Base-by-base conservation (phyloP, 2,797 vertebrate species). In the Cryptoblepharus egeriae region DNA sequence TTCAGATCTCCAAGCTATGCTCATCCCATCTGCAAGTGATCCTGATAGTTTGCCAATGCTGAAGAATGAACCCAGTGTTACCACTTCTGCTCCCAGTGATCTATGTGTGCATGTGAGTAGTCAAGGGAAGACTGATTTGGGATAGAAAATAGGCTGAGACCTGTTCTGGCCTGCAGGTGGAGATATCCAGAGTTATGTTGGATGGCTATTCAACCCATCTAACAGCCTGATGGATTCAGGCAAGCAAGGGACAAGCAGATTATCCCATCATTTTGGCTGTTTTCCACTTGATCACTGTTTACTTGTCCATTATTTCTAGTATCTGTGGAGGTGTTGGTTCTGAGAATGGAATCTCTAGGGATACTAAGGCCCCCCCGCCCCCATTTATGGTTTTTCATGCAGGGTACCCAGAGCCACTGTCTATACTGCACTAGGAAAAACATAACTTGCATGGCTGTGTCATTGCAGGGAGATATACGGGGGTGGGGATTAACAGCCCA, bases 91-190 rank as follows among this genome's bases (percentile, higher is more conserved):
- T 67, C 91, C 93, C 75, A 88, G 90, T 73, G 90, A 93, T 85
- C 87, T 93, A 77, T 93, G 88, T 87, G 92, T 90, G 83, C 94
- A 88, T 80, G 92, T 93, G 96, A 96, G 92, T 97, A 96, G 15
- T 49, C 20, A 16, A 4, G 58, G 39, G 32, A 55, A n/a, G 39
- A 2, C 49, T 68, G 32, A 32, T 10, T 60, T 18, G 61, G 55
- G 35, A 35, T 68, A 37, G 65, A 68, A 24, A 68, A 37, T 3
- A 11, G 49, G 65, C 49, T 82, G 42, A 76, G 63, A 52, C 20
- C 30, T 13, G 30, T 68, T 63, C 49, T 65, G 32, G 60, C 70
- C 63, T 22, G 6, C 61, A 28, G 57, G 24, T 42, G 39, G 57
- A 58, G 73, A 24, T 52, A 32, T 72, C 6, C 22, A 73, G 60